Evolutionary conservation across 1,140 invertebrate species (phyloP), one percentile per base, ranked within the genome.

Genomic region (Penaeus japonicus): DNA sequence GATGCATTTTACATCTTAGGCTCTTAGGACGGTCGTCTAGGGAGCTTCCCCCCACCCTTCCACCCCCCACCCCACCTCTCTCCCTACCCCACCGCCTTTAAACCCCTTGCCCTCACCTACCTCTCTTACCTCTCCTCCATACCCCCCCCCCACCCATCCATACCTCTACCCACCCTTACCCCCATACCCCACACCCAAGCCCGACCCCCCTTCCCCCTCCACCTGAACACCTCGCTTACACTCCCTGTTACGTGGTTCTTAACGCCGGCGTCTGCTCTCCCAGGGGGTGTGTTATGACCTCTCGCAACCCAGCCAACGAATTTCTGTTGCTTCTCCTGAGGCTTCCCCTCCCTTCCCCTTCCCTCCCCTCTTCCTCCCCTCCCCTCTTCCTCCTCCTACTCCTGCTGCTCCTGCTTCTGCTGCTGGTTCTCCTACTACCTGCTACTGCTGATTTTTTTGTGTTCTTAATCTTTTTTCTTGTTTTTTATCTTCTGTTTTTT

Each of bases 1-100:
- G 35, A 80, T 87, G 85, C 85, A 87, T 87, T 87, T 87, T 87
- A 87, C 85, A 87, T 87, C 78, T 81, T 39, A n/a, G 53, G 54
- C 73, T 62, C 24, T 55, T 27, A 32, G 62, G n/a, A 59, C 55
- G 84, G 84, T 22, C 27, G 73, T n/a, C 30, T 47, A 24, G 54
- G 84, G 84, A 7, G 18, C 1, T 32, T n/a, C 73, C 39, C 30
- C 24, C 57, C 18, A 10, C 17, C 47, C 39, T 57, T 54, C 55
- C 20, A 32, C 84, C 57, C 18, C 27, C 53, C 27, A 27, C 2
- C n/a, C 54, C 30, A n/a, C 30, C 77, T 53, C 12, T 59, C 27
- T 17, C 30, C 35, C 75, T 35, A 35, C 22, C 73, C 39, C 30
- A 27, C 73, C n/a, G 20, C 7, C 62, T n/a, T n/a, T n/a, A n/a